A percentile compares a stretch with the other conserved stretches of the same genome.
Evolutionary conservation across 2,888 invertebrate genomes (phyloP).

Genomic region (Nephrotoma appendiculata): DNA sequence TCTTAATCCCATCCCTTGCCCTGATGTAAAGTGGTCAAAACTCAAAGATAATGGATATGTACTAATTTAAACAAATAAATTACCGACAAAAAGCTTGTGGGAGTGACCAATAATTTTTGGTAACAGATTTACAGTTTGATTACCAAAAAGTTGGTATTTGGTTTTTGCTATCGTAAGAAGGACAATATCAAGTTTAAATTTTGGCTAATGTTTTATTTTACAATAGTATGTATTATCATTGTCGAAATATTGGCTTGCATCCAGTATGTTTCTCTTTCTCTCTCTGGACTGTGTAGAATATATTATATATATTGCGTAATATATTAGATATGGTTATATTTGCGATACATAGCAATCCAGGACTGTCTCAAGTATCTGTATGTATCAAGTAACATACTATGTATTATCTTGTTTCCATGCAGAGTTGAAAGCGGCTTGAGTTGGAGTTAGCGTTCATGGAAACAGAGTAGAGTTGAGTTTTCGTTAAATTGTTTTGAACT

Average conservation of each 20-base stretch:
- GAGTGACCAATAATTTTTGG: not conserved
- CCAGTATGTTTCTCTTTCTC: not conserved
- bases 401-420: no score
- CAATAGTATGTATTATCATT: not conserved
- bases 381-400: no score
- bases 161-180: not conserved
- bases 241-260: not conserved
- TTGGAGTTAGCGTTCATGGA: no score
- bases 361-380: no score
- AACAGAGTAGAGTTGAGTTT: no score
- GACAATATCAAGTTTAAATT: not conserved
- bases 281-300: no score
- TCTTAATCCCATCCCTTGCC: not conserved
- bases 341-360: no score
- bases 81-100: not conserved
- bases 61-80: not conserved
- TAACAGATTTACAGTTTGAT: not conserved
- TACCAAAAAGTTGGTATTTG: not conserved
- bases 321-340: no score
- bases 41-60: not conserved
- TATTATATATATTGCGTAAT: no score
- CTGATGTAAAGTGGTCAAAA: not conserved
- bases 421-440: no score
- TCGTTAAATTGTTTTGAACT: no score
- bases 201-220: not conserved